Evolutionary conservation across 2,797 vertebrate genomes (phyloP).

Genomic region (Aldrovandia affinis): DNA sequence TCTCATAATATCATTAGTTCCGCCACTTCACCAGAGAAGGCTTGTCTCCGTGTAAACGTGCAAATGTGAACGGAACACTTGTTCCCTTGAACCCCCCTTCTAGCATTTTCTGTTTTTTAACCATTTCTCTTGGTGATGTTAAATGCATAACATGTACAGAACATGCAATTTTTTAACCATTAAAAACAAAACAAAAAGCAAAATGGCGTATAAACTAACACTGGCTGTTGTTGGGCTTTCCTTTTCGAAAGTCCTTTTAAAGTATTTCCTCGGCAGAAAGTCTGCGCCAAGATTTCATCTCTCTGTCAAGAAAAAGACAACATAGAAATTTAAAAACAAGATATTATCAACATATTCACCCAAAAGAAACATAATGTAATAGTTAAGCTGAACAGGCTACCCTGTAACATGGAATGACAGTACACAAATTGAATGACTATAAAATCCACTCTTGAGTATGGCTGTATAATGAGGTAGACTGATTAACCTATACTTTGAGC

Average conservation of each 20-base stretch:
- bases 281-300: constrained; percentile 73
- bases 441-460: not conserved
- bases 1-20: constrained; percentile 40
- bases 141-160: not conserved
- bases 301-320: constrained; percentile 51
- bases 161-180: constrained; percentile 12
- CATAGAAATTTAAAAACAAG: not conserved
- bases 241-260: constrained; percentile 23
- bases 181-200: constrained; percentile 15
- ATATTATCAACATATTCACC: not conserved
- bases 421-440: not conserved
- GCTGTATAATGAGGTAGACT: not conserved
- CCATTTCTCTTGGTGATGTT: constrained; percentile 9
- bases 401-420: not conserved
- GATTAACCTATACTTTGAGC: not conserved
- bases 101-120: not conserved
- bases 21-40: constrained; percentile 26
- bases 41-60: constrained; percentile 42
- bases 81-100: constrained; percentile 32
- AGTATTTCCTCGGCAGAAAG: constrained; percentile 58
- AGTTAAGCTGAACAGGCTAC: not conserved
- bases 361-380: not conserved
- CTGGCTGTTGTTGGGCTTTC: not conserved
- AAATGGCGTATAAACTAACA: not conserved
- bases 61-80: constrained; percentile 50